Evolutionary conservation across 2,888 invertebrate genomes (phyloP).

Genomic region (Anthoptus insignis): DNA sequence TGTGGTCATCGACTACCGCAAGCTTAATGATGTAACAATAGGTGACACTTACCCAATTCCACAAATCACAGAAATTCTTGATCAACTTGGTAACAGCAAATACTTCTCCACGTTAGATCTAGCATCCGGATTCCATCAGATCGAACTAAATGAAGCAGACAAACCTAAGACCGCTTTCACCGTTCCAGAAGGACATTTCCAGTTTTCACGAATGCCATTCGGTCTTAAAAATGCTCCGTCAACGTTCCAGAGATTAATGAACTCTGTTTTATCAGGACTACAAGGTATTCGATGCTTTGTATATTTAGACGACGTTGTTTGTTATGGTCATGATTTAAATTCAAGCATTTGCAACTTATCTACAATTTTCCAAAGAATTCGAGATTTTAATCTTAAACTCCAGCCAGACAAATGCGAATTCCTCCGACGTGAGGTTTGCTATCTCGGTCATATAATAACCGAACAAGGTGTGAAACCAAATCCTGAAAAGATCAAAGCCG

Average conservation of each 20-base stretch:
- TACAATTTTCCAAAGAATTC: conserved; percentile 35
- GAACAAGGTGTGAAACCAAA: conserved; percentile 53
- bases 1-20: conserved; percentile 46
- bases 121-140: conserved; percentile 45
- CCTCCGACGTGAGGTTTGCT: conserved; percentile 36
- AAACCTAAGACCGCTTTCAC: conserved; percentile 46
- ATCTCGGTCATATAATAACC: conserved; percentile 53
- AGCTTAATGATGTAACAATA: conserved; percentile 49
- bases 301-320: conserved; percentile 44
- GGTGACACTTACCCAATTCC: conserved; percentile 51
- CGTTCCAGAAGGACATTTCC: conserved; percentile 42
- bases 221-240: conserved; percentile 43
- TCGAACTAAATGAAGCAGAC: conserved; percentile 3
- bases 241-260: conserved; percentile 47
- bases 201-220: conserved; percentile 43
- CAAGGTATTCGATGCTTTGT: conserved; percentile 48
- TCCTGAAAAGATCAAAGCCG: conserved; percentile 43
- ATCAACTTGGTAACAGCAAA: conserved; percentile 48
- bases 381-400: conserved; percentile 41
- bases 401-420: conserved; percentile 58
- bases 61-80: conserved; percentile 49
- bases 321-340: conserved; percentile 26
- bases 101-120: conserved; percentile 47
- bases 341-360: conserved; percentile 23
- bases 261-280: conserved; percentile 44